Conservation (phyloP, 1,140 invertebrate species). For the Drosophila ironensis region DNA sequence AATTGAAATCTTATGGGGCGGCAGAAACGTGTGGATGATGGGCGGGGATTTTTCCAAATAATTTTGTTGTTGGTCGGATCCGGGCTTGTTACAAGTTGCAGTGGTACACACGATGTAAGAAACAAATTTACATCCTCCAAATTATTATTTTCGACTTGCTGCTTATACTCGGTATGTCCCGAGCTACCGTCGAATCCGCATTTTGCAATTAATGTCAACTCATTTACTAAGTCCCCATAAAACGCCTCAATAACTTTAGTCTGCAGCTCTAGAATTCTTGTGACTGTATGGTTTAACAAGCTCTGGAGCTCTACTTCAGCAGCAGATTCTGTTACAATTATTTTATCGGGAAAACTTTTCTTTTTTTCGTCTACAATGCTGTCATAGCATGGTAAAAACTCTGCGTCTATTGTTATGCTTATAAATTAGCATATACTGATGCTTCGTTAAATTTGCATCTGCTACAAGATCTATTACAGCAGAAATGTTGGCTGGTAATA, state of each 20-base stretch:
- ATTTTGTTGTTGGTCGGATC: background rate
- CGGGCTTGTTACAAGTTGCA: background rate
- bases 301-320: constrained; percentile 1
- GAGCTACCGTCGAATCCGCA: constrained; percentile 7
- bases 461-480: constrained; percentile 5
- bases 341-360: constrained; percentile 16
- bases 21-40: constrained; percentile 1
- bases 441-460: constrained; percentile 9
- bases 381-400: constrained; percentile 12
- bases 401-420: background rate
- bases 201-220: constrained; percentile 8
- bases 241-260: background rate
- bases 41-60: too few relatives aligned
- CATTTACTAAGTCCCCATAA: constrained; percentile 6
- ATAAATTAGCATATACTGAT: constrained; percentile 12
- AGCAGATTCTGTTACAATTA: constrained; percentile 7
- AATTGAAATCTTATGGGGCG: background rate
- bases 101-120: background rate
- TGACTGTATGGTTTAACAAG: background rate
- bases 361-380: constrained; percentile 9
- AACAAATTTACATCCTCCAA: background rate
- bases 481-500: constrained; percentile 1
- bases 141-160: constrained; percentile 3
- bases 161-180: constrained; percentile 6
- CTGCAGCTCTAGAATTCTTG: constrained; percentile 4